phyloP scores from a whole-genome alignment of 1,140 invertebrate genomes.

The Pseudomyrmex gracilis region DNA sequence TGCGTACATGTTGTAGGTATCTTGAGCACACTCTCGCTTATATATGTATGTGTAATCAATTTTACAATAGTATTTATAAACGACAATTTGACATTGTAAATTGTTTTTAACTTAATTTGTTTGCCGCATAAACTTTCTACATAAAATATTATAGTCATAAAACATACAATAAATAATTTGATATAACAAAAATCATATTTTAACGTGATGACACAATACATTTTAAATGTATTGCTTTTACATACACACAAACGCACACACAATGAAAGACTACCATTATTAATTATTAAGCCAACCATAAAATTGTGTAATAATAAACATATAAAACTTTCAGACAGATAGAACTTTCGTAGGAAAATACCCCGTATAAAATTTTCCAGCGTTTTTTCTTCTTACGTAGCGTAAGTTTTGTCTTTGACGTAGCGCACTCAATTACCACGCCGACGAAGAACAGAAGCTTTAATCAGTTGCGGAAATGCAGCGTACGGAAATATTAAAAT shows the following conservation, averaged over 20 bases:
- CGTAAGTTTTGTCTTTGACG: no score
- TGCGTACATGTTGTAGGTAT: conserved; percentile 9
- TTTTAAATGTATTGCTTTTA: not conserved
- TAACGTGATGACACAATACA: not conserved
- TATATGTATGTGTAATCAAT: conserved; percentile 10
- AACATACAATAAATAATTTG: not conserved
- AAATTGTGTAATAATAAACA: not conserved
- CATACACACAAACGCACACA: no score
- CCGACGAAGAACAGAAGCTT: not conserved
- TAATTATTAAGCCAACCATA: conserved; percentile 7
- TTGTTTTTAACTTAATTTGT: not conserved
- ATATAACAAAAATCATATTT: not conserved
- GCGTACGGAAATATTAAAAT: conserved; percentile 56
- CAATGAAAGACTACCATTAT: not conserved
- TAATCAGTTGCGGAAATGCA: conserved; percentile 5
- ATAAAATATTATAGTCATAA: conserved; percentile 15
- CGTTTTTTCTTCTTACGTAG: not conserved
- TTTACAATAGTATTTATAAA: not conserved
- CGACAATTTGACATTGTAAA: not conserved
- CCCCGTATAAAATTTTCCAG: conserved; percentile 10
- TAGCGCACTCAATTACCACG: not conserved
- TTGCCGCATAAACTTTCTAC: not conserved
- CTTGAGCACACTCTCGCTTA: not conserved
- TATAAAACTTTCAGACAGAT: not conserved
- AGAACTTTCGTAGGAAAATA: not conserved